A percentile compares a stretch with the other conserved stretches of the same genome.
phyloP scores from a whole-genome alignment of 1,140 invertebrate genomes.

The Ephestia elutella region DNA sequence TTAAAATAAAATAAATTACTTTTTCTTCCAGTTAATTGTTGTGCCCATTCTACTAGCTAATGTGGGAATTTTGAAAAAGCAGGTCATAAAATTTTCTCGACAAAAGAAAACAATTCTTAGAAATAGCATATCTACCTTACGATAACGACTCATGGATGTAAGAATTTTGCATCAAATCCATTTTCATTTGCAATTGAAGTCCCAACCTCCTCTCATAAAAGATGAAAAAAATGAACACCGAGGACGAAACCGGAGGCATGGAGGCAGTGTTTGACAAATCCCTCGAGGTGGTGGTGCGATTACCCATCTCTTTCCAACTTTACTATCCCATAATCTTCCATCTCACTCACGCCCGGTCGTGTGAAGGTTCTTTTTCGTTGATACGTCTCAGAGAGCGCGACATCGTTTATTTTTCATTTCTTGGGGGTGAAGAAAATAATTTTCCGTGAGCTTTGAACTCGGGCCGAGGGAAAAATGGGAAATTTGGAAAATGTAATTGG shows the following conservation, averaged over 20 bases:
- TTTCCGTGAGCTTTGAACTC: conserved; percentile 70
- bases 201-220: conserved; percentile 25
- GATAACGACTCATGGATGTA: no score
- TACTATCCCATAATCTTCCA: conserved; percentile 11
- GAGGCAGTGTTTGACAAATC: conserved; percentile 41
- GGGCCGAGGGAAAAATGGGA: conserved; percentile 63
- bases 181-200: conserved; percentile 43
- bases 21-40: no score
- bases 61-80: no score
- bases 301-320: conserved; percentile 25
- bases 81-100: no score
- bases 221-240: conserved; percentile 21
- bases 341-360: conserved; percentile 30
- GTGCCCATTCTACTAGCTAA: no score
- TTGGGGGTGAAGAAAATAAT: conserved; percentile 66
- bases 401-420: conserved; percentile 70
- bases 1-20: no score
- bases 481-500: conserved; percentile 71
- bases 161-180: conserved; percentile 22
- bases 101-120: no score
- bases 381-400: conserved; percentile 26
- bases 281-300: conserved; percentile 28
- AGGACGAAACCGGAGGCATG: not conserved
- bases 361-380: conserved; percentile 31
- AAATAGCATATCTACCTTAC: no score